Conservation (phyloP, 2,797 vertebrate species). For the Syngnathus acus region DNA sequence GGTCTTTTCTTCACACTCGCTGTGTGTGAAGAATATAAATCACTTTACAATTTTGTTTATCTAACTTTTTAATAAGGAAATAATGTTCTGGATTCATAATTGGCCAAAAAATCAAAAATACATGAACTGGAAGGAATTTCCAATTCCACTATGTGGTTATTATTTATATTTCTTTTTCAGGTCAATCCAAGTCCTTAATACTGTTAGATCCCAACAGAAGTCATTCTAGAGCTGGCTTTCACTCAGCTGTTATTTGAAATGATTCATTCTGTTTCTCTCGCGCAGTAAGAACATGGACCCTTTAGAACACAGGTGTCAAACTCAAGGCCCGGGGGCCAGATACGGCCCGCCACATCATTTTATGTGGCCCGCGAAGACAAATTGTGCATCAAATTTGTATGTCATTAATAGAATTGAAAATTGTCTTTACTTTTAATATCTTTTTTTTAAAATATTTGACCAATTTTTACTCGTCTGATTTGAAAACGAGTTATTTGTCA, state of each 20-base stretch:
- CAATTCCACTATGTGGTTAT: neutral
- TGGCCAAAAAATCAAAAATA: neutral
- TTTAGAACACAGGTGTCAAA: constrained; percentile 16
- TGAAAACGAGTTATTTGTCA: too few relatives aligned
- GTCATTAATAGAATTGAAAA: too few relatives aligned
- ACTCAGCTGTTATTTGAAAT: constrained; percentile 26
- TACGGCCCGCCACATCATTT: too few relatives aligned
- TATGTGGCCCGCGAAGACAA: too few relatives aligned
- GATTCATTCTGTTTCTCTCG: constrained; percentile 24
- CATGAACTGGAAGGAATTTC: neutral
- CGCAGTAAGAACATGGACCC: constrained; percentile 21
- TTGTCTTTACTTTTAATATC: too few relatives aligned
- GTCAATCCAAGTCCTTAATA: constrained; percentile 6
- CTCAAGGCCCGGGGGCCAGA: too few relatives aligned
- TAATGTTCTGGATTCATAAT: neutral
- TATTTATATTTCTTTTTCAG: neutral
- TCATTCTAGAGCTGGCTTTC: constrained; percentile 14
- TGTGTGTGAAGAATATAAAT: neutral
- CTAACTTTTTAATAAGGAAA: neutral
- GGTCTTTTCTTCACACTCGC: neutral
- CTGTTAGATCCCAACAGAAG: constrained; percentile 21
- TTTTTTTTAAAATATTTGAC: too few relatives aligned
- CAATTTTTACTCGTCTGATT: too few relatives aligned
- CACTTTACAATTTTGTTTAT: neutral
- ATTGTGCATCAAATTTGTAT: too few relatives aligned